Evolutionary conservation across 2,888 invertebrate genomes (phyloP).

Genomic region (Diarsia dahlii): DNA sequence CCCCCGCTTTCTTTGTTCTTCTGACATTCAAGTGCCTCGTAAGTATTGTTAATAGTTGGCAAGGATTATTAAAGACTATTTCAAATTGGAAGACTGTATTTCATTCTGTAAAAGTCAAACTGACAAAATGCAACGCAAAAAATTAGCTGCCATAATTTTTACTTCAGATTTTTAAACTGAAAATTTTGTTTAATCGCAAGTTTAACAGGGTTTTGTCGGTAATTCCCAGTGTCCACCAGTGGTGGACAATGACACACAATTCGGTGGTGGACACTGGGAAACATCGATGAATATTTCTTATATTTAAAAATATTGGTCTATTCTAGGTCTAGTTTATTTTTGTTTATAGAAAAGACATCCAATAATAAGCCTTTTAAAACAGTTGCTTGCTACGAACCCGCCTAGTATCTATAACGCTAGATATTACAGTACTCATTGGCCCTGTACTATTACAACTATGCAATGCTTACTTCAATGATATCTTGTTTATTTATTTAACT

Average conservation of each 20-base stretch:
- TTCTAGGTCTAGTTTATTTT: not conserved
- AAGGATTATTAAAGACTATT: not conserved
- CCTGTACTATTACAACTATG: slow-evolving; percentile 76
- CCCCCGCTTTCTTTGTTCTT: too few relatives aligned
- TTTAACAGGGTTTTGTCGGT: not conserved
- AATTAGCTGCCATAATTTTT: slow-evolving; percentile 42
- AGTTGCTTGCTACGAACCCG: slow-evolving; percentile 73
- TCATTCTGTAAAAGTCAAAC: slow-evolving; percentile 11
- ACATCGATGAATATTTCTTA: too few relatives aligned
- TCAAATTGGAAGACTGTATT: slow-evolving; percentile 37
- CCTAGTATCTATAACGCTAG: slow-evolving; percentile 67
- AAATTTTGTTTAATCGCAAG: not conserved
- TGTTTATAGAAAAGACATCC: slow-evolving; percentile 62
- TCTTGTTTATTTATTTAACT: slow-evolving; percentile 61
- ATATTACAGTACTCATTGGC: slow-evolving; percentile 80
- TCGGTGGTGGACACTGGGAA: too few relatives aligned
- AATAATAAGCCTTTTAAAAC: slow-evolving; percentile 69
- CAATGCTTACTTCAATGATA: slow-evolving; percentile 76
- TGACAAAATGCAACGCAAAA: not conserved
- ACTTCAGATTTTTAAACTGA: not conserved
- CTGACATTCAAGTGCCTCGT: too few relatives aligned
- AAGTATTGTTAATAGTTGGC: not conserved
- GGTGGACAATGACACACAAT: too few relatives aligned
- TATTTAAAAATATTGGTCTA: not conserved
- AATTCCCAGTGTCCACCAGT: too few relatives aligned